These are phyloP conservation scores for Eilema caniola DNA, from an alignment of 2,888 invertebrate genomes.

Conservation along the genomic window DNA sequence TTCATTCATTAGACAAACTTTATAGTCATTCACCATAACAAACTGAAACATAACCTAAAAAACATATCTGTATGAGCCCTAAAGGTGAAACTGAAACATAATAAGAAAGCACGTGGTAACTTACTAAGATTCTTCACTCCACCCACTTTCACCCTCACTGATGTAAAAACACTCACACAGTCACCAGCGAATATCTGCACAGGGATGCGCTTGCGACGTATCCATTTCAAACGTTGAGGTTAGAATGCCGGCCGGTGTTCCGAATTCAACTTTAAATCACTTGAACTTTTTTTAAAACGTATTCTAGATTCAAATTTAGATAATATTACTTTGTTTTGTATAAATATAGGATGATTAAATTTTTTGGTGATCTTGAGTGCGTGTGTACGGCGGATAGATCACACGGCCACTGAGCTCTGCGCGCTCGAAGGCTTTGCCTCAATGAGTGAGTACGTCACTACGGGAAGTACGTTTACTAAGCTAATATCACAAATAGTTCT, in stretches of 20 bases:
- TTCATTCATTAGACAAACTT: not conserved
- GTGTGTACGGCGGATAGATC: constrained; percentile 84
- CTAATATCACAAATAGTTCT: constrained; percentile 73
- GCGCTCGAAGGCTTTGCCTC: constrained; percentile 76
- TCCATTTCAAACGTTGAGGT: constrained; percentile 65
- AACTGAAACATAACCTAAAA: constrained; percentile 23
- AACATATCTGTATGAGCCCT: not conserved
- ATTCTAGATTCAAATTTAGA: constrained; percentile 17
- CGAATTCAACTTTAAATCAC: constrained; percentile 22
- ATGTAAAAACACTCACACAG: constrained; percentile 79
- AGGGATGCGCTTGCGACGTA: constrained; percentile 68
- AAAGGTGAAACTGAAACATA: constrained; percentile 6
- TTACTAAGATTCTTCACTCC: constrained; percentile 39
- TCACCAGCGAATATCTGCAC: constrained; percentile 62
- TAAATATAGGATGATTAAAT: constrained; percentile 26
- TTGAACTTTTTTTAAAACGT: not conserved
- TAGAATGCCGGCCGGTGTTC: constrained; percentile 65
- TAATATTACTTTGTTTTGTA: constrained; percentile 19
- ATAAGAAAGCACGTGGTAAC: constrained; percentile 31
- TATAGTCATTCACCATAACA: constrained; percentile 9
- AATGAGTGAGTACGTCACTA: constrained; percentile 81
- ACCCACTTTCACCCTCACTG: constrained; percentile 70
- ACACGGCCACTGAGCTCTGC: constrained; percentile 81
- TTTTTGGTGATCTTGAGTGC: constrained; percentile 71
- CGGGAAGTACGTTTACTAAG: constrained; percentile 82